phyloP scores from a whole-genome alignment of 1,140 invertebrate genomes.

The Ptiloglossa arizonensis region DNA sequence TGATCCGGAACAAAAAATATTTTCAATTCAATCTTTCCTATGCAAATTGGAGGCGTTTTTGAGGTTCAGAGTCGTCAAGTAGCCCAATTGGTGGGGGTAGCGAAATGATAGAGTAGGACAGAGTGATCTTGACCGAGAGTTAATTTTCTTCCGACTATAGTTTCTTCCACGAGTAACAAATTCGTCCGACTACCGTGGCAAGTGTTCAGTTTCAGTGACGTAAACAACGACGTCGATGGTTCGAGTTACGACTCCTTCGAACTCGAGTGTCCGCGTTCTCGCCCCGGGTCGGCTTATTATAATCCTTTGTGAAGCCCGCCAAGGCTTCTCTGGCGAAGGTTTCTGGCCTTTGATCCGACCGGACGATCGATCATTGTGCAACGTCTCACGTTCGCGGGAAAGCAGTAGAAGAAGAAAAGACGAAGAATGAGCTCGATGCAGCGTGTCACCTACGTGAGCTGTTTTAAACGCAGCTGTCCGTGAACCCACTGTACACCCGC shows the following conservation, averaged over 20 bases:
- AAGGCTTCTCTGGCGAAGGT: constrained; percentile 23
- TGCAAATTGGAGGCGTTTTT: no score
- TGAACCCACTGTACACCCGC: constrained; percentile 25
- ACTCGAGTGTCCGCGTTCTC: constrained; percentile 39
- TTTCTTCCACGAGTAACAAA: not conserved
- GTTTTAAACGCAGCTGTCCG: constrained; percentile 52
- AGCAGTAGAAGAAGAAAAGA: not conserved
- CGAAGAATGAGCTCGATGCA: constrained; percentile 19
- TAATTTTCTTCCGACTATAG: no score
- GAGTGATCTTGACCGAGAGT: no score
- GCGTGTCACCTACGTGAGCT: constrained; percentile 48
- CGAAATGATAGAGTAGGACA: no score
- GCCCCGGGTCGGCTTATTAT: constrained; percentile 63
- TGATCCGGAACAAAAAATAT: no score
- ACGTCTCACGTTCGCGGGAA: constrained; percentile 8
- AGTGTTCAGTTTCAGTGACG: constrained; percentile 36
- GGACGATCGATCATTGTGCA: constrained; percentile 27
- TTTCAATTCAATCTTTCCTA: no score
- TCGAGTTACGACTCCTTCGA: constrained; percentile 22
- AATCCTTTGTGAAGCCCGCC: constrained; percentile 63
- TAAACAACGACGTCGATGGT: not conserved
- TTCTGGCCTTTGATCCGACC: constrained; percentile 40
- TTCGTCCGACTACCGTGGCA: not conserved
- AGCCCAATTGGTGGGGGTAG: no score
- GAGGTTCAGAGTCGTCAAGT: no score